These are phyloP conservation scores for Phaonia tiefii DNA, from an alignment of 2,888 invertebrate species.

Conservation along the genomic window DNA sequence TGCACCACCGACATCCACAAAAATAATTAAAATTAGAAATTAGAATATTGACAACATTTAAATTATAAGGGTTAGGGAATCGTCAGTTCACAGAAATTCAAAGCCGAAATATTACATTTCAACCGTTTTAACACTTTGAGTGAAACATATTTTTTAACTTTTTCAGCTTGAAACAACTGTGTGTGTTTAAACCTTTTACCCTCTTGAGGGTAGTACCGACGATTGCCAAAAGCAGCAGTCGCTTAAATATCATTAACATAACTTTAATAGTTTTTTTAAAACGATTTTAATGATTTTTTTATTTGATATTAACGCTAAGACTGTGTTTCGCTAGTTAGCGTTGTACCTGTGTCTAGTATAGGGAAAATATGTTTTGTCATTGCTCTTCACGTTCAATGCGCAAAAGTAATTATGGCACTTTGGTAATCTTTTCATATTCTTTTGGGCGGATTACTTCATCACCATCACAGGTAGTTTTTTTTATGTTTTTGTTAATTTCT, in stretches of 20 bases:
- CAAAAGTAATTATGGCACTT: constrained; percentile 18
- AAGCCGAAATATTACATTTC: no score
- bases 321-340: background rate
- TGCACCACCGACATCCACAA: no score
- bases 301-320: constrained; percentile 21
- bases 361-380: constrained; percentile 14
- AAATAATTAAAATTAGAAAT: no score
- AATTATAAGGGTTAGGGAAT: no score
- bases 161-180: no score
- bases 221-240: background rate
- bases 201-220: no score
- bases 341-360: background rate
- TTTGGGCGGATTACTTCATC: background rate
- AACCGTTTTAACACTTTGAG: no score
- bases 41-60: no score
- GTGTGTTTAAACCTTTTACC: no score
- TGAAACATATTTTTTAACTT: no score
- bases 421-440: constrained; percentile 11
- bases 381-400: background rate
- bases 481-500: no score
- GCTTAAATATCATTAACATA: constrained; percentile 13
- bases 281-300: constrained; percentile 20
- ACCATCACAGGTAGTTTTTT: background rate
- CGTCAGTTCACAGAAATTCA: no score
- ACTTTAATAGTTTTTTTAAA: constrained; percentile 18